Evolutionary conservation across 2,888 invertebrate species (phyloP).

Genomic region (Blastobasis lacticolella): DNA sequence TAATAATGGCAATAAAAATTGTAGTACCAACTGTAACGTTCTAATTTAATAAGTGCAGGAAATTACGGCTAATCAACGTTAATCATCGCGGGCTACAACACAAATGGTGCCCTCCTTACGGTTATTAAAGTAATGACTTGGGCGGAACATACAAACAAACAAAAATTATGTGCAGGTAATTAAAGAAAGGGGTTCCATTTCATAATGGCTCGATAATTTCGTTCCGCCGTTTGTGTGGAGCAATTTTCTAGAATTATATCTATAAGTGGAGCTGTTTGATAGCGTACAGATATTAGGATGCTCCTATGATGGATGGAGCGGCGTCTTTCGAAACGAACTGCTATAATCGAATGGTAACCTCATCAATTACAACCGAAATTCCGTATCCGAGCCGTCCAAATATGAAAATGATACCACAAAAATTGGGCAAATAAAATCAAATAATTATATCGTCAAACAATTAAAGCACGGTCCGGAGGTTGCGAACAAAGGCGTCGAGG

Average conservation of each 20-base stretch:
- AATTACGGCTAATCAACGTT: slow-evolving; percentile 60
- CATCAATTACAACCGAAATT: not conserved
- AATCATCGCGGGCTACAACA: slow-evolving; percentile 43
- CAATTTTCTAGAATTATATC: slow-evolving; percentile 65
- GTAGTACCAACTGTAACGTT: slow-evolving; percentile 34
- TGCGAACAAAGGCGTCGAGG: slow-evolving; percentile 53
- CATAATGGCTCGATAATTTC: slow-evolving; percentile 65
- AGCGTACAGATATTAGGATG: slow-evolving; percentile 41
- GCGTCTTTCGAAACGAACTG: no score
- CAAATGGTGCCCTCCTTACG: slow-evolving; percentile 46
- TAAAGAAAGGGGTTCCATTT: slow-evolving; percentile 69
- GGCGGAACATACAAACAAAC: slow-evolving; percentile 60
- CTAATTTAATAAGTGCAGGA: slow-evolving; percentile 47
- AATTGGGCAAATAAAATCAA: slow-evolving; percentile 39
- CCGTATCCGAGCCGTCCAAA: slow-evolving; percentile 1
- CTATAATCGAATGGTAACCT: no score
- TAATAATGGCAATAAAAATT: no score
- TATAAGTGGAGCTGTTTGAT: slow-evolving; percentile 50
- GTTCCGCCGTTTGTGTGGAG: slow-evolving; percentile 40
- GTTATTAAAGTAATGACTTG: slow-evolving; percentile 61
- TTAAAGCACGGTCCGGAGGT: slow-evolving; percentile 45
- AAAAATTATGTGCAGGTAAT: slow-evolving; percentile 64
- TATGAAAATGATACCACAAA: slow-evolving; percentile 16
- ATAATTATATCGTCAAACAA: slow-evolving; percentile 56
- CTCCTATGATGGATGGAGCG: slow-evolving; percentile 48